Base-by-base conservation (phyloP, 1,140 invertebrate species). In the Mya arenaria region DNA sequence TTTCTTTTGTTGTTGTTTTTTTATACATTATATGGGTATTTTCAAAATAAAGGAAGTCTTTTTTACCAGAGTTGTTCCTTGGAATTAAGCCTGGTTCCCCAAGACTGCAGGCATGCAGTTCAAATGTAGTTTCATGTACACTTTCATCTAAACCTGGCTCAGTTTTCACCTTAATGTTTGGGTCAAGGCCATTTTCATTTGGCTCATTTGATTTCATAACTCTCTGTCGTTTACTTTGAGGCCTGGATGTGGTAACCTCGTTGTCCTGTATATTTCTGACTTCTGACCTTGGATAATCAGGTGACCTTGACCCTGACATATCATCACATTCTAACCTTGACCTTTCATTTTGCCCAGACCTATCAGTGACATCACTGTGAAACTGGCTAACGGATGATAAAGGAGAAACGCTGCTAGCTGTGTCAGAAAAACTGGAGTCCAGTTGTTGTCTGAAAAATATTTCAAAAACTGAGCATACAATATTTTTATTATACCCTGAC, bases 61-160 rank as follows among this genome's bases (percentile, higher is more conserved):
- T 52, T 23, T 36, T 60, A 60, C 71, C 71, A 56, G 71, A 58
- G 34, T 73, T 34, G 60, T n/a, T 37, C 28, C 55, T 73, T 37
- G 36, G 56, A 6, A 37, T 60, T 30, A 55, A 3, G 3, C 17
- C 25, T 52, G 71, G 71, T 60, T 73, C 36, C n/a, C 71, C 71
- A 1, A 73, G 55, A 41, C 5, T 34, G 36, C 56, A 73, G 34
- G 71, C 32, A 36, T 60, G 56, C 23, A 73, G 71, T 25, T 48
- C 71, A 2, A 55, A 36, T 37, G 71, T 39, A 32, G 71, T 60
- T 23, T 60, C 34, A 36, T 58, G 52, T 13, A 73, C 28, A 4
- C 17, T 52, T 23, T 52, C 48, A 10, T 23, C 25, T 17, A n/a
- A 23, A 52, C 25, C 48, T 1, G n/a, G n/a, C n/a, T 52, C 48